A percentile compares a stretch with the other conserved stretches of the same genome.
These are phyloP conservation scores for Bhutanitis thaidina DNA, from an alignment of 2,888 invertebrate genomes.

Conservation along the genomic window DNA sequence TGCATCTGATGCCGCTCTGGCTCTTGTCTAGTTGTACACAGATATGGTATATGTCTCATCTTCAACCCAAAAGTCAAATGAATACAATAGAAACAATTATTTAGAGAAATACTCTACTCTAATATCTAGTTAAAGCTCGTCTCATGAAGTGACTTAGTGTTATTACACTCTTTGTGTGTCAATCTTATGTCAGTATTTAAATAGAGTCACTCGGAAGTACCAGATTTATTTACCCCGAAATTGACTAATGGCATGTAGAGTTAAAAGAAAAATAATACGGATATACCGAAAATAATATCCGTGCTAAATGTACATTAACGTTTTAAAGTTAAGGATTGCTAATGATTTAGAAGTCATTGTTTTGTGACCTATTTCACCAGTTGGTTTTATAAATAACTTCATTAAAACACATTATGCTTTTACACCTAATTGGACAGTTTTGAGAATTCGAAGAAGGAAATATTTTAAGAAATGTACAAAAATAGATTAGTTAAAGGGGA, in stretches of 20 bases:
- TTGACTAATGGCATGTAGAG: no score
- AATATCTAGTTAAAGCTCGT: no score
- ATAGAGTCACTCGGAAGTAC: background rate
- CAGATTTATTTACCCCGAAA: background rate
- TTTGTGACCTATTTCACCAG: conserved; percentile 5
- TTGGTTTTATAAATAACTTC: background rate
- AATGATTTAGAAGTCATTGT: background rate
- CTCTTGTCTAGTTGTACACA: no score
- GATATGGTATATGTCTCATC: no score
- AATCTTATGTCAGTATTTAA: no score
- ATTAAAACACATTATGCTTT: background rate
- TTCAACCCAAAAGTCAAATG: no score
- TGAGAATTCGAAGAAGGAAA: conserved; percentile 1
- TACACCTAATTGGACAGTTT: conserved; percentile 8
- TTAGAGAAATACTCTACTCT: no score
- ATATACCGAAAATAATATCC: background rate
- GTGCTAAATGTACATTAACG: background rate
- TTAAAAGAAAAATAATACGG: background rate
- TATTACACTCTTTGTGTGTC: no score
- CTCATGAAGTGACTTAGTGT: no score
- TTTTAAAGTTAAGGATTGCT: background rate
- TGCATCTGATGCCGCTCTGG: no score
- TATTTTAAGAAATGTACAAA: conserved; percentile 10
- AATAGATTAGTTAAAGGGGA: conserved; percentile 5
- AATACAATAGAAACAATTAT: no score